Percentiles rank a stretch among this genome's conserved stretches.
These are phyloP conservation scores for Chrysolina haemoptera DNA, from an alignment of 2,888 invertebrate genomes.

Conservation along the genomic window DNA sequence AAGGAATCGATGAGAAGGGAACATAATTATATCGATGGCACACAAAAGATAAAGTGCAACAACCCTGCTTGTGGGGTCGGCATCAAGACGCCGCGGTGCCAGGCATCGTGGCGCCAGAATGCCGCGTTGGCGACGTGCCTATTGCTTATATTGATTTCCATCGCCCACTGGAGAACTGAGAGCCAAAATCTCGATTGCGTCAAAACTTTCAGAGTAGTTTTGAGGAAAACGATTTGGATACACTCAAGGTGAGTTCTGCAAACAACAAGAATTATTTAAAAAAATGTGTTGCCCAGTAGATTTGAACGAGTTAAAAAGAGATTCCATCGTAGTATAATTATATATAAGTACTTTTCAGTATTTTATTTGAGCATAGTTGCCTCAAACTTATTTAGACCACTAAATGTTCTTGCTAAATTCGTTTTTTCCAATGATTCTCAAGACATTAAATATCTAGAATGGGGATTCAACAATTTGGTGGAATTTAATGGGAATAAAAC, in stretches of 20 bases:
- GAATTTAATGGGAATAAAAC: too few species aligned
- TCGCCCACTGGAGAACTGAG: not conserved
- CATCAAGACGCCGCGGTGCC: constrained; percentile 50
- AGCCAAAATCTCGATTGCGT: not conserved
- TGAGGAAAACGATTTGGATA: not conserved
- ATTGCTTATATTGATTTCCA: constrained; percentile 27
- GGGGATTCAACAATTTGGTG: too few species aligned
- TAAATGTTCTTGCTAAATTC: too few species aligned
- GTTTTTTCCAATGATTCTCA: too few species aligned
- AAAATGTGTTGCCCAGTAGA: too few species aligned
- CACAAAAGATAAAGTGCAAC: constrained; percentile 15
- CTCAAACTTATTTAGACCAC: too few species aligned
- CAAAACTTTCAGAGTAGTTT: not conserved
- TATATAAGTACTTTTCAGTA: too few species aligned
- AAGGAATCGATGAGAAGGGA: not conserved
- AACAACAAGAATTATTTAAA: not conserved
- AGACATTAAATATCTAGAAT: too few species aligned
- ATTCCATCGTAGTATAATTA: too few species aligned
- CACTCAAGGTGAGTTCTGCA: not conserved
- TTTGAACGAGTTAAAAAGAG: too few species aligned
- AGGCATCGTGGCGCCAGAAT: constrained; percentile 56
- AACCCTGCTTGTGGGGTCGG: constrained; percentile 20
- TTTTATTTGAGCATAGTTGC: too few species aligned
- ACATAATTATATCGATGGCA: not conserved
- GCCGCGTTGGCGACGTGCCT: constrained; percentile 58